phyloP scores from a whole-genome alignment of 2,113 vertebrate species.

The Prunella himalayana region DNA sequence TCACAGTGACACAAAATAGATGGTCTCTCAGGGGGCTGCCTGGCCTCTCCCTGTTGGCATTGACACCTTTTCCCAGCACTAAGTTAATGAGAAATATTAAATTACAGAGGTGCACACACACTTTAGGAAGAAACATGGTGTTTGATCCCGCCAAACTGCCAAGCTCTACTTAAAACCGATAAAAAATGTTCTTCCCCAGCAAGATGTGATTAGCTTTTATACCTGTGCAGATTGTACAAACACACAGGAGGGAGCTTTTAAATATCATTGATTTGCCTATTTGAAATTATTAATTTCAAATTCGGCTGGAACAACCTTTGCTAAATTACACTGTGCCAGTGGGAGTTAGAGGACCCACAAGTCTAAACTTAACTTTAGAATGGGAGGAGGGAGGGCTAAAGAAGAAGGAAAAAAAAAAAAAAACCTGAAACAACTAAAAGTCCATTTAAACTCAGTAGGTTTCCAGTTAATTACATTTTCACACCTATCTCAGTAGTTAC shows the following conservation, averaged over 20 bases:
- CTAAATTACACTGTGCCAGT: conserved; percentile 76
- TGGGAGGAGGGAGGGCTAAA: conserved; percentile 20
- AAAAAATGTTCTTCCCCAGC: conserved; percentile 56
- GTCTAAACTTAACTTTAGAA: conserved; percentile 70
- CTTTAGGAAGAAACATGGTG: conserved; percentile 17
- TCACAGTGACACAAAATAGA: neutral
- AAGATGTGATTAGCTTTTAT: conserved; percentile 70
- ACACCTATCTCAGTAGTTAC: conserved; percentile 66
- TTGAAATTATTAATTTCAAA: conserved; percentile 80
- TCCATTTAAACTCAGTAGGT: conserved; percentile 72
- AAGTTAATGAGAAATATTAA: conserved; percentile 46
- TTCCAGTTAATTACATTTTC: conserved; percentile 79
- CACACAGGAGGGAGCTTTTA: conserved; percentile 73
- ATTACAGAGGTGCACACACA: neutral
- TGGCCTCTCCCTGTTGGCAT: neutral
- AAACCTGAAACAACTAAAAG: conserved; percentile 61
- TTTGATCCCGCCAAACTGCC: conserved; percentile 28
- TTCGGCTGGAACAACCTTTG: conserved; percentile 72
- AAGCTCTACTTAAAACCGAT: conserved; percentile 47
- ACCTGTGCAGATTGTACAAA: conserved; percentile 66
- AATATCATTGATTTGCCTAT: conserved; percentile 78
- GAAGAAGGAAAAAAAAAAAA: neutral
- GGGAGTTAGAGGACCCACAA: conserved; percentile 67
- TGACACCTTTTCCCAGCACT: neutral
- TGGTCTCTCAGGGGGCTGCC: neutral